Evolutionary conservation across 2,888 invertebrate species (phyloP).

Genomic region (Himalopsyche tibetana): DNA sequence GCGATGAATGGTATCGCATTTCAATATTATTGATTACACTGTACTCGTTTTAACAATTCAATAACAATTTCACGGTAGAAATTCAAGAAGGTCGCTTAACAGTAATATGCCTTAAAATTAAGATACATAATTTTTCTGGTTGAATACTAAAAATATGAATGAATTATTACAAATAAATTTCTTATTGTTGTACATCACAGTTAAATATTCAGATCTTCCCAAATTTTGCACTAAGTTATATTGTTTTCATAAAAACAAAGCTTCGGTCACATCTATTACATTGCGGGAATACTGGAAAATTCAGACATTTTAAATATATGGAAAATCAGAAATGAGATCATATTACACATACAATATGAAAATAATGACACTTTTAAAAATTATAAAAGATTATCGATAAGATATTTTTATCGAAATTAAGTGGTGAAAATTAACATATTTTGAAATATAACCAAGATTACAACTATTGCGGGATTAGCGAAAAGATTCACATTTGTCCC

Average conservation of each 20-base stretch:
- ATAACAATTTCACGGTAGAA: conserved; percentile 3
- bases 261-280: conserved; percentile 53
- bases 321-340: conserved; percentile 65
- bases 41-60: neutral
- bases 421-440: conserved; percentile 33
- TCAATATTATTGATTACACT: conserved; percentile 38
- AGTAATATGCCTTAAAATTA: conserved; percentile 61
- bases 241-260: conserved; percentile 48
- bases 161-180: conserved; percentile 70
- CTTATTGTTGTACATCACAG: conserved; percentile 77
- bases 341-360: conserved; percentile 63
- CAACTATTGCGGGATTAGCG: conserved; percentile 1
- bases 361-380: conserved; percentile 59
- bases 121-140: conserved; percentile 58
- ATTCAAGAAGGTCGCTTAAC: conserved; percentile 51
- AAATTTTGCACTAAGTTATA: conserved; percentile 52
- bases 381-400: conserved; percentile 58
- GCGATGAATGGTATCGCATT: conserved; percentile 46
- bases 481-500: conserved; percentile 14
- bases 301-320: conserved; percentile 62
- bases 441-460: conserved; percentile 55
- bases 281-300: conserved; percentile 54
- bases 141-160: conserved; percentile 70
- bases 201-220: conserved; percentile 65
- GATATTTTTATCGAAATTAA: conserved; percentile 54